A percentile compares a stretch with the other conserved stretches of the same genome.
phyloP scores from a whole-genome alignment of 92 coral and sea anemone species.

The Parazoanthus atlanticus region DNA sequence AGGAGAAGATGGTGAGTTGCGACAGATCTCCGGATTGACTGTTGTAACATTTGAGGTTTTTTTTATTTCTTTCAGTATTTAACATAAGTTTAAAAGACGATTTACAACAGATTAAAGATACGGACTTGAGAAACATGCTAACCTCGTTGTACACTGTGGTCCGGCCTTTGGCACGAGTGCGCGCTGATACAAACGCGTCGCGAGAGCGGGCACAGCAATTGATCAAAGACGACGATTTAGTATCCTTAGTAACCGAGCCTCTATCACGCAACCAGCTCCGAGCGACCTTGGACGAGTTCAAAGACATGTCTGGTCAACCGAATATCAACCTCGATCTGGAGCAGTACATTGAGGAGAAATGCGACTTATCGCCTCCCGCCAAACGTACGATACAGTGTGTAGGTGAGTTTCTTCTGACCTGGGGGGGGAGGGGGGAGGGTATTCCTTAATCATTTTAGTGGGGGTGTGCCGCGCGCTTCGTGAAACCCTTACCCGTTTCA shows the following conservation, averaged over 20 bases:
- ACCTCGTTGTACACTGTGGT: constrained; percentile 57
- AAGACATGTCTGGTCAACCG: constrained; percentile 38
- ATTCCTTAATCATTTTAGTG: no score
- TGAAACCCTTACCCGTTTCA: no score
- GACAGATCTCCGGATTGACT: not conserved
- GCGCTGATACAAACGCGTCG: constrained; percentile 63
- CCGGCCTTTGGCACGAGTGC: constrained; percentile 60
- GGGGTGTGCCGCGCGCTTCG: no score
- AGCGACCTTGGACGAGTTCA: constrained; percentile 64
- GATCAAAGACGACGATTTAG: constrained; percentile 54
- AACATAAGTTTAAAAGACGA: constrained; percentile 59
- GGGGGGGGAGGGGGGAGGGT: no score
- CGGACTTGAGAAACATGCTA: constrained; percentile 61
- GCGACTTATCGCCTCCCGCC: constrained; percentile 16
- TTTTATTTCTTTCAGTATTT: constrained; percentile 58
- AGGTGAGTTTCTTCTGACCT: constrained; percentile 1
- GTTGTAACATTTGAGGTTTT: no score
- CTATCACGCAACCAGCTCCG: constrained; percentile 72
- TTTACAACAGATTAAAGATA: constrained; percentile 50
- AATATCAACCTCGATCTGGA: constrained; percentile 24
- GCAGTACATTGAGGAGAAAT: constrained; percentile 33
- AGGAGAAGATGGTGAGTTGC: not conserved
- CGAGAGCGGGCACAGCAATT: constrained; percentile 68
- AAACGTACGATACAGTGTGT: constrained; percentile 36
- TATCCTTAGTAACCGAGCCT: constrained; percentile 71